Conservation (phyloP, 2,797 vertebrate species). For the Numenius phaeopus region DNA sequence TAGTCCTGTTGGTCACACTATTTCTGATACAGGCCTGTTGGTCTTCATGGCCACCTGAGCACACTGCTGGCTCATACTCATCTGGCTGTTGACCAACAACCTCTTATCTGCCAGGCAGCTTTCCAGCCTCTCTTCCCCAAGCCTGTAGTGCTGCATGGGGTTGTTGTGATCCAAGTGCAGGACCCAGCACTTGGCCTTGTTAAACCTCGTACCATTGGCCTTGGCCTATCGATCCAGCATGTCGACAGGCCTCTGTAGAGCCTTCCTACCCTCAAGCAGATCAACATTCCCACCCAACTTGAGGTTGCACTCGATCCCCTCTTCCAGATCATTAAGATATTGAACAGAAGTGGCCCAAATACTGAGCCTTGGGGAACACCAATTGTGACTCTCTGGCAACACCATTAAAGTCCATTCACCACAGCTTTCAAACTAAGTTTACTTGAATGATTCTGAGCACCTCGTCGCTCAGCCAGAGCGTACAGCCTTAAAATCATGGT, state of each 20-base stretch:
- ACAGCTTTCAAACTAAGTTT: background rate
- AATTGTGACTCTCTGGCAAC: background rate
- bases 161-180: background rate
- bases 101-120: background rate
- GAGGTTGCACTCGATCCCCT: background rate
- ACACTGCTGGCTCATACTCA: background rate
- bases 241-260: background rate
- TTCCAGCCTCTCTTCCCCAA: background rate
- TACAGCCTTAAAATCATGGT: background rate
- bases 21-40: background rate
- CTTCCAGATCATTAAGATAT: background rate
- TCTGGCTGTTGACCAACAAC: no score
- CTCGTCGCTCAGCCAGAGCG: background rate
- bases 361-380: background rate
- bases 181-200: rapidly evolving
- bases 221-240: background rate
- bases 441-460: background rate
- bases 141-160: background rate
- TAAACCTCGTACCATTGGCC: background rate
- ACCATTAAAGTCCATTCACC: background rate
- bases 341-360: background rate
- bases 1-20: background rate
- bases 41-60: background rate
- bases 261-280: background rate
- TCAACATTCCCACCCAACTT: background rate